A percentile compares a stretch with the other conserved stretches of the same genome.
phyloP scores from a whole-genome alignment of 1,140 invertebrate genomes.

The Telenomus remus region DNA sequence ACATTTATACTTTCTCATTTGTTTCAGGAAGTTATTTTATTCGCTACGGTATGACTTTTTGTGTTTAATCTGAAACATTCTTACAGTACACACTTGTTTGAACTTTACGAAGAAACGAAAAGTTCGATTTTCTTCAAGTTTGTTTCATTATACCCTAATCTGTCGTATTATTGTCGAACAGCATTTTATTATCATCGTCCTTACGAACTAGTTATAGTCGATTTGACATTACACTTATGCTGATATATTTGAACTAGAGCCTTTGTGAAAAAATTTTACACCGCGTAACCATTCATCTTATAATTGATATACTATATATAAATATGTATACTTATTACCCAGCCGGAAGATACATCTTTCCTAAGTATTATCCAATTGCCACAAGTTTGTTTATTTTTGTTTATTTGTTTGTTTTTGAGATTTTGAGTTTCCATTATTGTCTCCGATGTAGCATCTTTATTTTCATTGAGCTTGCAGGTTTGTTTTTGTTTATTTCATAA shows the following conservation, averaged over 20 bases:
- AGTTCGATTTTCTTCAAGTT: conserved; percentile 46
- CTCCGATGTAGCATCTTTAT: conserved; percentile 44
- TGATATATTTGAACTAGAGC: conserved; percentile 57
- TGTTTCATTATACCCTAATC: conserved; percentile 43
- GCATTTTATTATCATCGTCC: conserved; percentile 70
- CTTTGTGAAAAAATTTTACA: conserved; percentile 73
- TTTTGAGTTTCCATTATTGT: conserved; percentile 31
- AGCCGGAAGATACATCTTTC: conserved; percentile 20
- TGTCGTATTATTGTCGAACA: conserved; percentile 75
- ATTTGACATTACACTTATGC: conserved; percentile 65
- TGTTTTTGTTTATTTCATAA: conserved; percentile 11
- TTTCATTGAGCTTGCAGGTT: conserved; percentile 51
- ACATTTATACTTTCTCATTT: conserved; percentile 71
- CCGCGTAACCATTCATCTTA: conserved; percentile 54
- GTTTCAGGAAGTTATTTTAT: conserved; percentile 66
- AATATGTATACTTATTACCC: conserved; percentile 43
- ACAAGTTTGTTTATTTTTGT: conserved; percentile 26
- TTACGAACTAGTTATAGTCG: conserved; percentile 60
- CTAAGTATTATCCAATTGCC: conserved; percentile 59
- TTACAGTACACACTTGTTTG: conserved; percentile 44
- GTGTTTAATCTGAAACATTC: conserved; percentile 34
- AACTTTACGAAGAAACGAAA: conserved; percentile 58
- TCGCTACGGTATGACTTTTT: conserved; percentile 5
- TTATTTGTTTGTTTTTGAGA: conserved; percentile 12
- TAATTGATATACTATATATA: conserved; percentile 48